phyloP scores from a whole-genome alignment of 1,140 invertebrate genomes.

The Proctacanthus coquilletti region DNA sequence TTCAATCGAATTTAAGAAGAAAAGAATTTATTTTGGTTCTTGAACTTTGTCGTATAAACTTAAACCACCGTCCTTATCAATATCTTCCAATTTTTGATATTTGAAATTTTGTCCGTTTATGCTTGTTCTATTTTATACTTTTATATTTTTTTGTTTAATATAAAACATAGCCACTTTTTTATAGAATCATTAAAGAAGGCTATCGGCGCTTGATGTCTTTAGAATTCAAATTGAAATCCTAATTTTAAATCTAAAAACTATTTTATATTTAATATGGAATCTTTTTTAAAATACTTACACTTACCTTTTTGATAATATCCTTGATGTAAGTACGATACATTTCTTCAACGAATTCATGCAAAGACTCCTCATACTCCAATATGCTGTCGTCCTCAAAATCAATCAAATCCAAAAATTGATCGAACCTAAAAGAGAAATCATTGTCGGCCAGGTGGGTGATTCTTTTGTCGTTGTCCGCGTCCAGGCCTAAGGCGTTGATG shows the following conservation, averaged over 20 bases:
- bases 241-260: no score
- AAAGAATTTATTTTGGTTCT: no score
- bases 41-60: no score
- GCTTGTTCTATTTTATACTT: no score
- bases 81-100: no score
- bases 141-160: no score
- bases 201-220: no score
- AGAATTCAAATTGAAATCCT: no score
- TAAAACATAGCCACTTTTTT: constrained; percentile 5
- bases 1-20: no score
- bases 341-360: constrained; percentile 56
- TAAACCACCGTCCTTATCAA: no score
- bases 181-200: background rate
- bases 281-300: constrained; percentile 3
- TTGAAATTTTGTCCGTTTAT: no score
- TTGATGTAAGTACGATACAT: constrained; percentile 61
- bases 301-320: constrained; percentile 68
- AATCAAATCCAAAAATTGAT: constrained; percentile 3
- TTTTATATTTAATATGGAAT: no score
- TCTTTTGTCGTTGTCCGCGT: constrained; percentile 51
- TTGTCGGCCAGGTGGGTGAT: constrained; percentile 28
- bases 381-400: constrained; percentile 43
- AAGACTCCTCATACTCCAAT: constrained; percentile 45
- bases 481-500: constrained; percentile 44
- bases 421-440: constrained; percentile 1